Conservation (phyloP, 1,140 invertebrate species). For the Pararge aegeria region DNA sequence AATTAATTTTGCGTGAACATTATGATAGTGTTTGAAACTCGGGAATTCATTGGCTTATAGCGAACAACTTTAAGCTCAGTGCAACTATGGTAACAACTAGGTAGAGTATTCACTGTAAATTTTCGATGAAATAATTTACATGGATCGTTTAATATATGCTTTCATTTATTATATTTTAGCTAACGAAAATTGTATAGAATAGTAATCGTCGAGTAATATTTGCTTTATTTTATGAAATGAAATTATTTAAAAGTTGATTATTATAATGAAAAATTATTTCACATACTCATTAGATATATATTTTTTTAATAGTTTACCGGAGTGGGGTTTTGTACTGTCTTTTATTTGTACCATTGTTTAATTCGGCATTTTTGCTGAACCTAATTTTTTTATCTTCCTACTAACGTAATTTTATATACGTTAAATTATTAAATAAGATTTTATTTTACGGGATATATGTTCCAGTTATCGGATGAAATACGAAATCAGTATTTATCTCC, state of each 20-base stretch:
- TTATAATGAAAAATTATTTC: too few relatives aligned
- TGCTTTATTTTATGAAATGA: too few relatives aligned
- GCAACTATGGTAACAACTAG: not conserved
- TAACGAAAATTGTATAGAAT: too few relatives aligned
- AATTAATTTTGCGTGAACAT: constrained; percentile 22
- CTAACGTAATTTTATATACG: not conserved
- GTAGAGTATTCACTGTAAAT: not conserved
- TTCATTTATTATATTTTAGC: too few relatives aligned
- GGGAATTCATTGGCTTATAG: not conserved
- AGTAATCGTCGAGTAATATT: too few relatives aligned
- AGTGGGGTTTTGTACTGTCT: too few relatives aligned
- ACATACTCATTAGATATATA: too few relatives aligned
- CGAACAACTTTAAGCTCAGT: not conserved
- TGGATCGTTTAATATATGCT: too few relatives aligned
- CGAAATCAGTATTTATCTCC: constrained; percentile 52
- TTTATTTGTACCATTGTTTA: too few relatives aligned
- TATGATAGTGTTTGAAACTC: constrained; percentile 8
- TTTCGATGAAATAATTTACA: not conserved
- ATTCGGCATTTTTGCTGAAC: too few relatives aligned
- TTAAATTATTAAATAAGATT: not conserved
- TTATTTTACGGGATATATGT: constrained; percentile 9
- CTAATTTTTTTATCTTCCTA: not conserved
- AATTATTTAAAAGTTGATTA: too few relatives aligned
- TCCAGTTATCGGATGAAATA: constrained; percentile 31
- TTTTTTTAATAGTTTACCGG: too few relatives aligned